Evolutionary conservation across 92 coral and sea anemone genomes (phyloP).

Genomic region (Parazoanthus atlanticus): DNA sequence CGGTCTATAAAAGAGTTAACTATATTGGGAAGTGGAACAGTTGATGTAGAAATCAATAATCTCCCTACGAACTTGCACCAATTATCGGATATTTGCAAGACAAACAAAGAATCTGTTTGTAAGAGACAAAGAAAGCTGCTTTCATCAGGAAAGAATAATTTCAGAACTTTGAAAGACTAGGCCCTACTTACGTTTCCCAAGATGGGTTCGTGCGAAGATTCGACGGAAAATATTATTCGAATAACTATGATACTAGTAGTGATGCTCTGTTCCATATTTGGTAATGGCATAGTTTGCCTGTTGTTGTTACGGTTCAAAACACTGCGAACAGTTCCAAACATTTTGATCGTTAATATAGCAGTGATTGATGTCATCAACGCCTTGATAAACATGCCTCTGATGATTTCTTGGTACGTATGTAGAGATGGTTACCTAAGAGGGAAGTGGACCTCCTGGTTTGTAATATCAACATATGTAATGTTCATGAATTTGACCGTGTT

Average conservation of each 20-base stretch:
- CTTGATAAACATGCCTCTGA: conserved; percentile 72
- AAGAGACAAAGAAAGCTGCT: no score
- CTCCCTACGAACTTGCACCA: no score
- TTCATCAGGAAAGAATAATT: no score
- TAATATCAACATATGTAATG: conserved; percentile 65
- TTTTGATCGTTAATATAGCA: conserved; percentile 76
- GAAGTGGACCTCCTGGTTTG: conserved; percentile 65
- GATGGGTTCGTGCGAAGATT: conserved; percentile 42
- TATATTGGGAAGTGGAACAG: no score
- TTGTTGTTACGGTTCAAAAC: conserved; percentile 71
- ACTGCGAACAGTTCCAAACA: conserved; percentile 83
- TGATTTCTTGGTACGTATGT: conserved; percentile 82
- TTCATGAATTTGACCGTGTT: conserved; percentile 73
- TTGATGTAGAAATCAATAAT: no score
- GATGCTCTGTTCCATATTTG: conserved; percentile 68
- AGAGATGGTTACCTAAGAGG: conserved; percentile 65
- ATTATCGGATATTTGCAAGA: no score
- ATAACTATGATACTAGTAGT: conserved; percentile 58
- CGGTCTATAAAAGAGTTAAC: no score
- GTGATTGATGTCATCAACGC: conserved; percentile 78
- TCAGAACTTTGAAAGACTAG: background rate
- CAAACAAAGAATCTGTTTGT: no score
- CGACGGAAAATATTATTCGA: conserved; percentile 42
- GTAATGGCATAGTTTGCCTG: conserved; percentile 65
- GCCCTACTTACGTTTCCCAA: background rate